These are phyloP conservation scores for Burhinus bistriatus DNA, from an alignment of 2,113 vertebrate genomes.

Conservation along the genomic window DNA sequence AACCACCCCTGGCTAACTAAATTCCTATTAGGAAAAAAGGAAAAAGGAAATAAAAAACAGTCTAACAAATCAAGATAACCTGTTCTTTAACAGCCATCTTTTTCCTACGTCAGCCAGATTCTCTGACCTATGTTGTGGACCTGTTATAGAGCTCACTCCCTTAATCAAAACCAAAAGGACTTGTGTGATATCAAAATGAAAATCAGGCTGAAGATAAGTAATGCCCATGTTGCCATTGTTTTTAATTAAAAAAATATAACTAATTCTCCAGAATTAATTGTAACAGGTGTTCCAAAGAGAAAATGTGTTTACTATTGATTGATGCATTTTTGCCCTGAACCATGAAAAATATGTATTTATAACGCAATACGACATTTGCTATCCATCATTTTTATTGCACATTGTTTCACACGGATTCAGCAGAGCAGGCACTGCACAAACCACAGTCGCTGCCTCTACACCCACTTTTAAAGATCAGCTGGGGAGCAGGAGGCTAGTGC, in stretches of 20 bases:
- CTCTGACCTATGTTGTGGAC: background rate
- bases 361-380: background rate
- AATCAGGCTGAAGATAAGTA: background rate
- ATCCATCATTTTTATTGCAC: constrained; percentile 13
- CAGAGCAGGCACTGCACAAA: background rate
- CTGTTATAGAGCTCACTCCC: background rate
- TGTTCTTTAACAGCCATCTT: background rate
- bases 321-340: constrained; percentile 13
- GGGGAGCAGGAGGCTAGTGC: background rate
- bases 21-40: background rate
- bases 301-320: constrained; percentile 17
- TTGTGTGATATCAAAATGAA: background rate
- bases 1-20: background rate
- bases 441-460: background rate
- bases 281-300: constrained; percentile 26
- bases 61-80: background rate
- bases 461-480: background rate
- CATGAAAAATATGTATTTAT: constrained; percentile 40
- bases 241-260: constrained; percentile 13
- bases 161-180: background rate
- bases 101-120: background rate
- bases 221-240: background rate
- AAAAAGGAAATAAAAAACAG: background rate
- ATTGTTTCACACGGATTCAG: background rate
- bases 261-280: constrained; percentile 16